Percentiles rank a stretch among this genome's conserved stretches.
These are phyloP conservation scores for Albula goreensis DNA, from an alignment of 2,113 vertebrate genomes.

Conservation along the genomic window DNA sequence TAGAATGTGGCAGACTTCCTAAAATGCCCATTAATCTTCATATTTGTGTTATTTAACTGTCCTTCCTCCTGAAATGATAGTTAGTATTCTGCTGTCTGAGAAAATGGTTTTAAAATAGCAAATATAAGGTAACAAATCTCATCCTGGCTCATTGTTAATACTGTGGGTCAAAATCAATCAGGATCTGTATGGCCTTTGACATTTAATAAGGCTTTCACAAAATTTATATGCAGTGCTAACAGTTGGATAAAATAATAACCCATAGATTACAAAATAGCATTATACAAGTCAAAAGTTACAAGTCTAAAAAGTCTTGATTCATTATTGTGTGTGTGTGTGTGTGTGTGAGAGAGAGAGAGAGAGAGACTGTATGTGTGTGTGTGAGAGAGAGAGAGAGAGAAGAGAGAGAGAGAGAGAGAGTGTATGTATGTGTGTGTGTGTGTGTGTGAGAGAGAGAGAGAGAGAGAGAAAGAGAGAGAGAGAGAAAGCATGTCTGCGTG, in stretches of 20 bases:
- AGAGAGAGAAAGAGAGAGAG: no score
- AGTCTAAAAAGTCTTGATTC: not conserved
- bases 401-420: no score
- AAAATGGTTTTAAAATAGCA: conserved; percentile 70
- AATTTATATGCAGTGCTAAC: conserved; percentile 59
- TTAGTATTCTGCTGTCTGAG: conserved; percentile 62
- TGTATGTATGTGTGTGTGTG: no score
- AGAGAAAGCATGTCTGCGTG: no score
- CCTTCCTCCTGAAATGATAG: conserved; percentile 56
- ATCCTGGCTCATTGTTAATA: conserved; percentile 53
- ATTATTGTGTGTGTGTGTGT: not conserved
- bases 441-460: not conserved
- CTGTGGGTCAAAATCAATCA: conserved; percentile 68
- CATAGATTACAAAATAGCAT: conserved; percentile 60
- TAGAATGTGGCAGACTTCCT: conserved; percentile 58
- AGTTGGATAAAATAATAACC: conserved; percentile 55
- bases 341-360: not conserved
- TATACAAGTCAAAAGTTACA: not conserved
- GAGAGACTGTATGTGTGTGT: no score
- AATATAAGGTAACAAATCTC: conserved; percentile 69
- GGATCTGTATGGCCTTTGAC: conserved; percentile 64
- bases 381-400: not conserved
- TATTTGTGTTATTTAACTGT: conserved; percentile 55
- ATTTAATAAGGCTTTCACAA: conserved; percentile 66
- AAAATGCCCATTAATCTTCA: conserved; percentile 74